Evolutionary conservation across 2,797 vertebrate species (phyloP).

Genomic region (Natrix natrix): DNA sequence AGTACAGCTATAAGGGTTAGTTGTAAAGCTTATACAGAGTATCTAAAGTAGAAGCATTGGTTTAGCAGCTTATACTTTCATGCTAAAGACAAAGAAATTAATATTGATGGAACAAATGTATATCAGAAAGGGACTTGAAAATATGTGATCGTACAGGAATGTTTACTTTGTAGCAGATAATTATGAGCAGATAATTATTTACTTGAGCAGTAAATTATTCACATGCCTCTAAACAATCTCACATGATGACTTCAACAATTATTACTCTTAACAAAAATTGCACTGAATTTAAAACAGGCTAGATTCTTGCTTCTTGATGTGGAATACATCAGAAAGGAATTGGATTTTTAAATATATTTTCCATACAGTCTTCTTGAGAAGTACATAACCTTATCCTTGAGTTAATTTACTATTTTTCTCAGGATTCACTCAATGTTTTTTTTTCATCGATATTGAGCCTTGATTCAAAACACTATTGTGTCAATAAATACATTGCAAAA

Average conservation of each 20-base stretch:
- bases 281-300: conserved; percentile 36
- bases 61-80: background rate
- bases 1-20: background rate
- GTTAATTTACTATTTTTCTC: conserved; percentile 22
- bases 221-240: conserved; percentile 15
- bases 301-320: conserved; percentile 23
- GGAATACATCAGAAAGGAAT: conserved; percentile 22
- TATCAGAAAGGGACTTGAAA: conserved; percentile 14
- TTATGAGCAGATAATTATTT: too few relatives aligned
- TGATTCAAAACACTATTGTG: background rate
- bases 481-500: background rate
- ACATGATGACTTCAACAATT: background rate
- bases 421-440: background rate
- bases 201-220: conserved; percentile 37
- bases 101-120: conserved; percentile 25
- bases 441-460: background rate
- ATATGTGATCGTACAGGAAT: conserved; percentile 30
- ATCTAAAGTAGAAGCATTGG: background rate
- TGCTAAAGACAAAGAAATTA: conserved; percentile 19
- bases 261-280: conserved; percentile 20
- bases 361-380: conserved; percentile 35
- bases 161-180: conserved; percentile 27
- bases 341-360: conserved; percentile 7
- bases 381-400: background rate
- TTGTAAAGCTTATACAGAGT: background rate